Evolutionary conservation across 2,888 invertebrate species (phyloP), one percentile per base, ranked within the genome.

Genomic region (Alitta virens): DNA sequence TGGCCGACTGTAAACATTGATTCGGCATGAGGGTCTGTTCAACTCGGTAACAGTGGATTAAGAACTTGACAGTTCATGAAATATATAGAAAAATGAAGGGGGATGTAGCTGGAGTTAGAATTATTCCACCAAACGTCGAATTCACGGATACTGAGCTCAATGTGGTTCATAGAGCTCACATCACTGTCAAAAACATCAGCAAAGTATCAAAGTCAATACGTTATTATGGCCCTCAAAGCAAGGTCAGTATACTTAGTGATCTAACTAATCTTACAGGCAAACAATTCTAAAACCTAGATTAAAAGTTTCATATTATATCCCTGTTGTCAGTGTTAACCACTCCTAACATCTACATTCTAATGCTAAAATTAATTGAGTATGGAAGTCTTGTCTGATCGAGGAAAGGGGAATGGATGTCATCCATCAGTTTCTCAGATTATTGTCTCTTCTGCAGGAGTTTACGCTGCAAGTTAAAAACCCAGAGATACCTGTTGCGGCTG

Each of bases 171-270:
- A 72, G 73, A 53, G 62, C 75, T 51, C 73, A 73, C 55, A 70
- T 81, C 33, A 74, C 75, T 21, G 78, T 81, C 54, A 75, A 77
- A 71, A 81, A 81, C 68, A 74, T 78, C 33, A 74, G 77, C 67
- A 78, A 73, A 68, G 68, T 71, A 14, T 76, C 76, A 70, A 75
- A 75, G 69, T 75, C 70, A 54, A 76, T 81, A 46, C 70, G 81
- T 40, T 78, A 74, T 64, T 80, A 78, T 71, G 76, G 74, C 40
- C 80, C 81, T 18, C 77, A 79, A 68, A 73, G 73, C 57, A 76
- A 78, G 73, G 80, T 79, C 60, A 58, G 52, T 52, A 23, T 9
- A 16, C 21, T 26, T n/a, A n/a, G n/a, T n/a, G n/a, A n/a, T n/a
- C n/a, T n/a, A n/a, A n/a, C n/a, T n/a, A n/a, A n/a, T n/a, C n/a